phyloP scores from a whole-genome alignment of 2,888 invertebrate genomes.

The Harmothoe impar region DNA sequence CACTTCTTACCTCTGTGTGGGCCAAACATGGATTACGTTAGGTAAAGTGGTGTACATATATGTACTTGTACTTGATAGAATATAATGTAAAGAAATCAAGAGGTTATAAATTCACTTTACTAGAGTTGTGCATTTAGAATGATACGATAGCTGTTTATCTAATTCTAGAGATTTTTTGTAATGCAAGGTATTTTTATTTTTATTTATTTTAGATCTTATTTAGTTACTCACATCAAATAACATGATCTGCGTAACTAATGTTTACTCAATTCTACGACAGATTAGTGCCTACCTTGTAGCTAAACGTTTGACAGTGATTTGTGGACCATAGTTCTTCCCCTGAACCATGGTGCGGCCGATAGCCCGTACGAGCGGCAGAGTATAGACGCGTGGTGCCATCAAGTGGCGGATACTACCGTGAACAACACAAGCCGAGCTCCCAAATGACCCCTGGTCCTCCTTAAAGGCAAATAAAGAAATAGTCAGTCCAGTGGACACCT shows the following conservation, averaged over 20 bases:
- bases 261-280: too few species aligned
- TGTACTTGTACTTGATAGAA: background rate
- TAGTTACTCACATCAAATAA: too few species aligned
- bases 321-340: conserved; percentile 88
- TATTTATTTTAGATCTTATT: too few species aligned
- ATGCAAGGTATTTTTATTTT: too few species aligned
- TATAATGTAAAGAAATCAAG: background rate
- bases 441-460: conserved; percentile 69
- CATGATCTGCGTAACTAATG: too few species aligned
- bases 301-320: conserved; percentile 87
- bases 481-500: background rate
- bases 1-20: conserved; percentile 84
- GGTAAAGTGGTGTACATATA: background rate
- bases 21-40: conserved; percentile 54
- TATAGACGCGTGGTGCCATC: conserved; percentile 86
- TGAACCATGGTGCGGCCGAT: conserved; percentile 88
- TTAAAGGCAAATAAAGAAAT: conserved; percentile 63
- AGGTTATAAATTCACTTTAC: too few species aligned
- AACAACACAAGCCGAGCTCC: conserved; percentile 69
- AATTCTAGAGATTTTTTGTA: too few species aligned
- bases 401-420: conserved; percentile 84
- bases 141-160: too few species aligned
- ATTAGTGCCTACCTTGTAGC: conserved; percentile 85
- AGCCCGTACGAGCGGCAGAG: conserved; percentile 87
- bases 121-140: too few species aligned